Percentiles rank a stretch among this genome's conserved stretches.
Conservation (phyloP, 2,797 vertebrate genomes). For the Ammospiza maritima region DNA sequence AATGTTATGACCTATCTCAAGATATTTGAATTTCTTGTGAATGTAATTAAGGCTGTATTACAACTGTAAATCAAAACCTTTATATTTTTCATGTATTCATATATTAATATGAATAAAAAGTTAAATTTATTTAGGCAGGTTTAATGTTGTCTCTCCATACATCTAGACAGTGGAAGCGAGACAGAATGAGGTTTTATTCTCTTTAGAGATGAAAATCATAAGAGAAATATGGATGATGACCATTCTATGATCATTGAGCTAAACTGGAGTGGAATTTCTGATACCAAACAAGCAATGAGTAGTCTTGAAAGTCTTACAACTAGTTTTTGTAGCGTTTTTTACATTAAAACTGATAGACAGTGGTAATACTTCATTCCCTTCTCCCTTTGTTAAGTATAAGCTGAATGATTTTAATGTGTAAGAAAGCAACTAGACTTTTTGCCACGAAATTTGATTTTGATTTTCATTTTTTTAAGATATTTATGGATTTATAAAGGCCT, state of each 20-base stretch:
- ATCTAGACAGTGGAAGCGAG: neutral
- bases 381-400: neutral
- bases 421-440: neutral
- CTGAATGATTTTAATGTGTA: neutral
- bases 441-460: neutral
- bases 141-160: neutral
- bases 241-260: neutral
- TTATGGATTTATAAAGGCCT: neutral
- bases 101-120: neutral
- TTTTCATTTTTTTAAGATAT: neutral
- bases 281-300: neutral
- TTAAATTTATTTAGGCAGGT: neutral
- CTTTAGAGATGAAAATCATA: neutral
- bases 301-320: neutral
- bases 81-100: neutral
- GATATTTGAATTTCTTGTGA: neutral
- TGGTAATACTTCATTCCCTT: neutral
- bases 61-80: neutral
- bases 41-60: neutral
- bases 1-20: neutral
- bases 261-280: neutral
- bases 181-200: neutral
- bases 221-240: neutral
- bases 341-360: neutral
- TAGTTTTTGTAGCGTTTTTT: neutral